Percentiles rank a stretch among this genome's conserved stretches.
Evolutionary conservation across 1,140 invertebrate genomes (phyloP).

Genomic region (Heliconius melpomene): DNA sequence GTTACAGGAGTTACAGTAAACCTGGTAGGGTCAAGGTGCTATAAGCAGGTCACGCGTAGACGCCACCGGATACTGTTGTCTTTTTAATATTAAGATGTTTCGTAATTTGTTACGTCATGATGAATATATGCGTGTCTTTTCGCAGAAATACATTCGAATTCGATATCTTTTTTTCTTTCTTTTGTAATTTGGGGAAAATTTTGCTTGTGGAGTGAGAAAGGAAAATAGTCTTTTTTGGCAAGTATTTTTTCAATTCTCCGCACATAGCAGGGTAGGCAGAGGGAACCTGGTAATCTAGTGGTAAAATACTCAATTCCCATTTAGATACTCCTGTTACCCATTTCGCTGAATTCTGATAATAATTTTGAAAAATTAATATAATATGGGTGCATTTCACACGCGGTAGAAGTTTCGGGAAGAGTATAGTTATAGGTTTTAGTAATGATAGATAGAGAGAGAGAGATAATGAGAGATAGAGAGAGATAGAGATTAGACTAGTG

Average conservation of each 20-base stretch:
- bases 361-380: too few relatives aligned
- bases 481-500: too few relatives aligned
- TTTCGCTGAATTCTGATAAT: too few relatives aligned
- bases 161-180: not conserved
- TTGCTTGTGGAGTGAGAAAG: not conserved
- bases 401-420: too few relatives aligned
- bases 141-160: not conserved
- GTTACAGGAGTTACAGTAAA: not conserved
- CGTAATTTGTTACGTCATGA: slow-evolving; percentile 30
- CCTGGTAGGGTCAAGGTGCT: slow-evolving; percentile 27
- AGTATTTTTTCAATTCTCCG: not conserved
- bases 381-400: too few relatives aligned
- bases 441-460: too few relatives aligned
- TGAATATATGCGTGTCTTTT: not conserved
- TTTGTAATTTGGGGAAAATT: not conserved
- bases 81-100: slow-evolving; percentile 23
- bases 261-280: too few relatives aligned
- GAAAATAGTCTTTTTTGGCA: not conserved
- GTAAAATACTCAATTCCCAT: too few relatives aligned
- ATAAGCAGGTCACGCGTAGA: slow-evolving; percentile 13
- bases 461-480: too few relatives aligned
- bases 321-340: too few relatives aligned
- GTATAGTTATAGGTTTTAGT: too few relatives aligned
- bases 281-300: too few relatives aligned
- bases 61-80: slow-evolving; percentile 27